Conservation (phyloP, 2,888 invertebrate species). For the Carterocephalus palaemon region DNA sequence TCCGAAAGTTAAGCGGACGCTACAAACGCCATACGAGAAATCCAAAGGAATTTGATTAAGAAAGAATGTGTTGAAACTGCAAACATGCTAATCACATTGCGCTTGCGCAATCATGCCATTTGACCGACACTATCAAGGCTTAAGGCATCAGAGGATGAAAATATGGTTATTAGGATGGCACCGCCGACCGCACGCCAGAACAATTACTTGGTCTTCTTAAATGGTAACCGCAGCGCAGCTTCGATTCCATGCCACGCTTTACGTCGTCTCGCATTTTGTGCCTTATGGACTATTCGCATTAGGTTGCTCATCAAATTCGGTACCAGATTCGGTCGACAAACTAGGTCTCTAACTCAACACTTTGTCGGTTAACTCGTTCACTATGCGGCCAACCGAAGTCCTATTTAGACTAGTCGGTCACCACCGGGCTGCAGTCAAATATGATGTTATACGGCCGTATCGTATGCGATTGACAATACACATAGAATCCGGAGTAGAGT, state of each 20-base stretch:
- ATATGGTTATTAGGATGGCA: constrained; percentile 69
- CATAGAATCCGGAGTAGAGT: no score
- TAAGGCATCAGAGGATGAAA: constrained; percentile 52
- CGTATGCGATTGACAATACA: no score
- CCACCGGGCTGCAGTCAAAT: no score
- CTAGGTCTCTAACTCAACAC: no score
- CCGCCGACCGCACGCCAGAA: constrained; percentile 64
- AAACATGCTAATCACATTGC: constrained; percentile 34
- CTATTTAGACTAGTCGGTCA: no score
- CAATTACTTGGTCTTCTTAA: constrained; percentile 60
- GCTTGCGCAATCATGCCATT: constrained; percentile 38
- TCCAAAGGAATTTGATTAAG: constrained; percentile 33
- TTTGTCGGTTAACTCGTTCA: no score
- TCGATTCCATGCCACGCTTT: constrained; percentile 29
- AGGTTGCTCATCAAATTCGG: no score
- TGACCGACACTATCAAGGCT: constrained; percentile 54
- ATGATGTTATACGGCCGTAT: no score
- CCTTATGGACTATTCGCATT: constrained; percentile 17
- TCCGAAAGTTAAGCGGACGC: constrained; percentile 17
- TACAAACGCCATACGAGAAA: constrained; percentile 30
- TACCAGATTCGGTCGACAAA: no score
- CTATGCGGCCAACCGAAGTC: no score
- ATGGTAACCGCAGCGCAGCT: constrained; percentile 58
- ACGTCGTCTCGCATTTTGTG: constrained; percentile 8
- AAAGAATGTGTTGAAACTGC: constrained; percentile 38